Base-by-base conservation (phyloP, 1,140 invertebrate genomes). In the Drosophila dunni region DNA sequence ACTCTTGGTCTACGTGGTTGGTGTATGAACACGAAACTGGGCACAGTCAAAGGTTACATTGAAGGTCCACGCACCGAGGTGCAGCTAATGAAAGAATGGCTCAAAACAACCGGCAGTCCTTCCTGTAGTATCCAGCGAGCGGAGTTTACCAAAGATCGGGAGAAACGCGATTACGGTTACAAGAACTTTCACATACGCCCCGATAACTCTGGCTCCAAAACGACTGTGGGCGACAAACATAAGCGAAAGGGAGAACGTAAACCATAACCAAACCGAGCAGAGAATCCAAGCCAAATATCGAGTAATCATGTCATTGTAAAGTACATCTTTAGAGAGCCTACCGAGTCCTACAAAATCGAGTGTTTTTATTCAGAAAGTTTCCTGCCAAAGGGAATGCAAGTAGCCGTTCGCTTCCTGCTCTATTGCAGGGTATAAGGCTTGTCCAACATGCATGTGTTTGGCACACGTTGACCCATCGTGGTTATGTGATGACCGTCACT, bases 61-160 rank as follows among this genome's bases (percentile, higher is more conserved):
- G 82, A 86, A 17, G 82, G 82, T 0, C 82, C 75, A 0, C 51
- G 42, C n/a, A 46, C 15, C 11, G 79, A 81, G 50, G 33, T 86
- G 10, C 44, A 79, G 8, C 71, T 88, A 7, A 86, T 86, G 82
- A 86, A 76, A 42, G 83, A 88, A 11, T 86, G 82, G 82, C 79
- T 86, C 7, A 57, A 33, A 17, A 86, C 36, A 53, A 86, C 75
- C 1, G 82, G 82, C n/a, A 86, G 82, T 34, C 82, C 82, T 2
- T 60, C 82, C 4, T 40, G 46, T 5, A 58, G 60, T n/a, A 50
- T 86, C 17, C 29, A 63, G 7, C 75, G 10, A 17, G 75, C 74
- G 0, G 56, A 76, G 34, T 86, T 86, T 7, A 66, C 60, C 0
- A 13, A 10, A 10, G 17, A 56, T 3, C 34, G 13, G 1, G 48